A percentile compares a stretch with the other conserved stretches of the same genome.
Evolutionary conservation across 1,140 invertebrate species (phyloP).

Genomic region (Rhagoletis pomonella): DNA sequence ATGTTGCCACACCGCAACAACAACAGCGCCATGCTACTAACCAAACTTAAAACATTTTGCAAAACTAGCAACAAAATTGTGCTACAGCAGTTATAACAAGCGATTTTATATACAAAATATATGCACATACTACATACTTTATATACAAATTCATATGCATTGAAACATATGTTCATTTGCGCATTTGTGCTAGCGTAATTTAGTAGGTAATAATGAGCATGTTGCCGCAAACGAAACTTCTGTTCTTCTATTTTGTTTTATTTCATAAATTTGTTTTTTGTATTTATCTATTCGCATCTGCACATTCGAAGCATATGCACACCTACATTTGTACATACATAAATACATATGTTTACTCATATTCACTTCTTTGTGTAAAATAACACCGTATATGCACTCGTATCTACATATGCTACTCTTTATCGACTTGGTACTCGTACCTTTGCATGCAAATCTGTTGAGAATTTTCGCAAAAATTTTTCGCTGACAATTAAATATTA

Average conservation of each 20-base stretch:
- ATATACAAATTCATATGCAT: too few species aligned
- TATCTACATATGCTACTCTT: too few species aligned
- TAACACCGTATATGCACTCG: background rate
- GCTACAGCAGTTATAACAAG: background rate
- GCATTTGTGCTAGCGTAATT: constrained; percentile 4
- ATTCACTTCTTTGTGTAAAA: constrained; percentile 8
- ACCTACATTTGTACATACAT: background rate
- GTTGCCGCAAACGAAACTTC: constrained; percentile 23
- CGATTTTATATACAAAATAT: background rate
- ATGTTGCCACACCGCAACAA: constrained; percentile 18
- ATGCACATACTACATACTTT: too few species aligned
- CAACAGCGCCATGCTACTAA: background rate
- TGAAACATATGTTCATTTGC: background rate
- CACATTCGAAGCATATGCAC: background rate
- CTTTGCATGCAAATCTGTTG: constrained; percentile 13
- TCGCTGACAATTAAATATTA: constrained; percentile 51
- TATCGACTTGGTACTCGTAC: too few species aligned
- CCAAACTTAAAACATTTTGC: background rate
- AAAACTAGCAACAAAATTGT: constrained; percentile 4
- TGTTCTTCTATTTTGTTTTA: background rate
- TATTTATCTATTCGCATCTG: constrained; percentile 42
- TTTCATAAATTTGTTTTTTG: background rate
- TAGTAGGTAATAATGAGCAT: constrained; percentile 46
- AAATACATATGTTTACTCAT: background rate
- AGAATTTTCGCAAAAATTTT: constrained; percentile 48